A percentile compares a stretch with the other conserved stretches of the same genome.
These are phyloP conservation scores for Oryctes rhinoceros DNA, from an alignment of 1,140 invertebrate genomes.

Conservation along the genomic window DNA sequence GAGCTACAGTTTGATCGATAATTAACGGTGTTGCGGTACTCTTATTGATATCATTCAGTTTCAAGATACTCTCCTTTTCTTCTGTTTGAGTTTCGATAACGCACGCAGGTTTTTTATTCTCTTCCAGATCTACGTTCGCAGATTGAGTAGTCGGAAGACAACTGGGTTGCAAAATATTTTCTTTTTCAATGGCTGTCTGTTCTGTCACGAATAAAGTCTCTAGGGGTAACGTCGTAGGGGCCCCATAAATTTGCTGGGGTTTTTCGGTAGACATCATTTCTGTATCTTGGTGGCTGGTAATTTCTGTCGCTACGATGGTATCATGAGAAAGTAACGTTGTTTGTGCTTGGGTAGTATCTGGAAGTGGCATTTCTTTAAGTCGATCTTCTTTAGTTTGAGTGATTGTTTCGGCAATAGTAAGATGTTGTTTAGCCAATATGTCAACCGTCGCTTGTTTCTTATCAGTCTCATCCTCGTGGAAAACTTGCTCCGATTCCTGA, in stretches of 20 bases:
- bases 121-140: constrained; percentile 44
- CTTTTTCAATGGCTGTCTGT: constrained; percentile 19
- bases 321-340: constrained; percentile 38
- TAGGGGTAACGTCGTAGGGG: background rate
- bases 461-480: constrained; percentile 58
- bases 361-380: constrained; percentile 38
- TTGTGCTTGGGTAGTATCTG: constrained; percentile 39
- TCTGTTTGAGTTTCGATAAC: constrained; percentile 38
- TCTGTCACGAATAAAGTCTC: constrained; percentile 47
- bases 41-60: constrained; percentile 28
- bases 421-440: constrained; percentile 56
- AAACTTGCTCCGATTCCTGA: constrained; percentile 64
- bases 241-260: constrained; percentile 45
- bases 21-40: constrained; percentile 39
- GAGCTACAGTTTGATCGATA: constrained; percentile 38
- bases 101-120: constrained; percentile 40
- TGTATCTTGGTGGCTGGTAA: constrained; percentile 41
- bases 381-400: constrained; percentile 43
- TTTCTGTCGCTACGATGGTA: constrained; percentile 45
- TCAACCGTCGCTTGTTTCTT: constrained; percentile 61
- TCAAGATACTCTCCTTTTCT: constrained; percentile 41
- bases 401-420: constrained; percentile 60
- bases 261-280: constrained; percentile 53
- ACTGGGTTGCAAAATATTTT: background rate
- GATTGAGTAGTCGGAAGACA: constrained; percentile 1